These are phyloP conservation scores for Lithophane ornitopus DNA, from an alignment of 2,888 invertebrate species.

Conservation along the genomic window DNA sequence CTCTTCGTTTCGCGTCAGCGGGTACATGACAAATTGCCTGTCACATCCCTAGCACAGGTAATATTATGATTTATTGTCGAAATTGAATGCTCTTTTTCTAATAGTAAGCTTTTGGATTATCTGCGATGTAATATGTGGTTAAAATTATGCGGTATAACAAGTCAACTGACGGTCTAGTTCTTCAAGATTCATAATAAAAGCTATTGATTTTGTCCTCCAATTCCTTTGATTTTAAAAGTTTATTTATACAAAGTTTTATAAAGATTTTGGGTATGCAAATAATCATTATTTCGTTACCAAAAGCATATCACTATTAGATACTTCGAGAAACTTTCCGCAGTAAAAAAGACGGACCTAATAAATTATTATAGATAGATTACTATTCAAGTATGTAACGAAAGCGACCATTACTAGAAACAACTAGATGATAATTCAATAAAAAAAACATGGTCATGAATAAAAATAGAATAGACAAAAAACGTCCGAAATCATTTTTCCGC, in stretches of 20 bases:
- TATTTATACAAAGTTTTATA: not conserved
- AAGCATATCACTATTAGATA: not conserved
- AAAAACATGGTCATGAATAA: slow-evolving; percentile 47
- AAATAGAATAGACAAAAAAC: slow-evolving; percentile 35
- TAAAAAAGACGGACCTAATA: not conserved
- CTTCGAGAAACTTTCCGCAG: too few species aligned
- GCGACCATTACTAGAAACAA: not conserved
- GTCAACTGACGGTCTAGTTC: not conserved
- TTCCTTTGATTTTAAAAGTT: not conserved
- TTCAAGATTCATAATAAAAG: not conserved
- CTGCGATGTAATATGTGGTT: not conserved
- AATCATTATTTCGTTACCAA: not conserved
- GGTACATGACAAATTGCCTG: slow-evolving; percentile 88
- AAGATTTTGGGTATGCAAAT: not conserved
- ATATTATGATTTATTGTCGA: slow-evolving; percentile 86
- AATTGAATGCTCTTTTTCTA: slow-evolving; percentile 58
- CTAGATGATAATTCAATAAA: slow-evolving; percentile 28
- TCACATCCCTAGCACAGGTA: slow-evolving; percentile 86
- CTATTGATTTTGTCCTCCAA: not conserved
- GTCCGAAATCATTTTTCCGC: slow-evolving; percentile 60
- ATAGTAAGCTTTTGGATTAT: slow-evolving; percentile 50
- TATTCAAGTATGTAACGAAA: not conserved
- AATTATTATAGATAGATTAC: not conserved
- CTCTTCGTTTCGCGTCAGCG: slow-evolving; percentile 82
- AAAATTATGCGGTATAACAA: not conserved